phyloP scores from a whole-genome alignment of 2,113 vertebrate species.

The Scomber japonicus region DNA sequence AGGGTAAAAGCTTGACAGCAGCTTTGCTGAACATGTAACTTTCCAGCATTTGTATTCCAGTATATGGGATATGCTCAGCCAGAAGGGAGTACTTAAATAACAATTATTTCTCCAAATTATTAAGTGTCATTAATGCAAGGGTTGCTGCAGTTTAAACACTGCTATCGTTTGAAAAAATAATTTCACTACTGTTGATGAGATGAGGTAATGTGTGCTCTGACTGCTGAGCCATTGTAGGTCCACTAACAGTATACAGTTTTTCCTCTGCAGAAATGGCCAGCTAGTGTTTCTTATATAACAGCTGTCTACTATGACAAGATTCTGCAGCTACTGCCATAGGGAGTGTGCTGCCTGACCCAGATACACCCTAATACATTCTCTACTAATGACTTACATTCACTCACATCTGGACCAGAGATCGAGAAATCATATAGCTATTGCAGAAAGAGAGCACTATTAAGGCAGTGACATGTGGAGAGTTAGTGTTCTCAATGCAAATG shows the following conservation, averaged over 20 bases:
- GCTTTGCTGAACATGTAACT: background rate
- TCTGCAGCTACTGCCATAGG: constrained; percentile 70
- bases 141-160: background rate
- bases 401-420: constrained; percentile 70
- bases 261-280: constrained; percentile 57
- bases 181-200: background rate
- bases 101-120: background rate
- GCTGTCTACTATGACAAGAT: constrained; percentile 75
- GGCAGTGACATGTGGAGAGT: constrained; percentile 24
- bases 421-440: constrained; percentile 29
- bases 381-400: constrained; percentile 71
- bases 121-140: background rate
- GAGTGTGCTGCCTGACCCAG: constrained; percentile 76
- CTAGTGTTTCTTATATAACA: constrained; percentile 76
- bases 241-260: constrained; percentile 21
- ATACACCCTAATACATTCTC: constrained; percentile 77
- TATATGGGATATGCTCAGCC: too few species aligned
- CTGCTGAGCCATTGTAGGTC: background rate
- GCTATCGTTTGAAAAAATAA: background rate
- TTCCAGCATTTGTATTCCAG: background rate
- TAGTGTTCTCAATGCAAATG: constrained; percentile 22
- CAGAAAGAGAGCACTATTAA: constrained; percentile 26
- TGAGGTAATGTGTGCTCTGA: background rate
- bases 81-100: background rate
- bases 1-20: too few species aligned